phyloP scores from a whole-genome alignment of 1,140 invertebrate species.

The Trichonephila inaurata region DNA sequence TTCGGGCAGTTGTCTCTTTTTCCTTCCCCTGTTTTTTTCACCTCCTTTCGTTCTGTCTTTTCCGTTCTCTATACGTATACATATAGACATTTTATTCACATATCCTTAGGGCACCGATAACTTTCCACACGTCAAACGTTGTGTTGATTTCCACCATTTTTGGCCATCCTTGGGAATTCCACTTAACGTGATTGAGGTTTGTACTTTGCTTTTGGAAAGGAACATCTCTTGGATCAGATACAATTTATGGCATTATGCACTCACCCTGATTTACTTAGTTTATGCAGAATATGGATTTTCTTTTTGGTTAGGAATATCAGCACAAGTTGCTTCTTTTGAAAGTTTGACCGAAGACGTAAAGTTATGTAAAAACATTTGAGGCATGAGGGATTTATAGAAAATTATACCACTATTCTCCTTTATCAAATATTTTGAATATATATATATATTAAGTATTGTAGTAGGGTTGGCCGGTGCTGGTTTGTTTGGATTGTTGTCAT shows the following conservation, averaged over 20 bases:
- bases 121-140: background rate
- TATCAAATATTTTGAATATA: too few species aligned
- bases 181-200: background rate
- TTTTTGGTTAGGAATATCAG: background rate
- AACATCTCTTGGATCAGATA: background rate
- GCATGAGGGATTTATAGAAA: background rate
- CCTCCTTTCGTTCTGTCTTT: background rate
- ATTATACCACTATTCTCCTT: background rate
- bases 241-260: background rate
- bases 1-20: constrained; percentile 4
- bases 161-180: background rate
- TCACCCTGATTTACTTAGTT: background rate
- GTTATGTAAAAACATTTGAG: background rate
- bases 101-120: constrained; percentile 27
- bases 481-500: too few species aligned
- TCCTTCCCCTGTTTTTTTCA: background rate
- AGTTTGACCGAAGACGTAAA: background rate
- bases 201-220: background rate
- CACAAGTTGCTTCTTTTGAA: too few species aligned
- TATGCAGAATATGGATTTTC: background rate
- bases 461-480: too few species aligned
- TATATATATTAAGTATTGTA: too few species aligned
- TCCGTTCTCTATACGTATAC: background rate
- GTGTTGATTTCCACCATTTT: constrained; percentile 23
- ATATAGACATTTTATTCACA: constrained; percentile 52